Evolutionary conservation across 1,140 invertebrate genomes (phyloP).

Genomic region (Zaprionus taronus): DNA sequence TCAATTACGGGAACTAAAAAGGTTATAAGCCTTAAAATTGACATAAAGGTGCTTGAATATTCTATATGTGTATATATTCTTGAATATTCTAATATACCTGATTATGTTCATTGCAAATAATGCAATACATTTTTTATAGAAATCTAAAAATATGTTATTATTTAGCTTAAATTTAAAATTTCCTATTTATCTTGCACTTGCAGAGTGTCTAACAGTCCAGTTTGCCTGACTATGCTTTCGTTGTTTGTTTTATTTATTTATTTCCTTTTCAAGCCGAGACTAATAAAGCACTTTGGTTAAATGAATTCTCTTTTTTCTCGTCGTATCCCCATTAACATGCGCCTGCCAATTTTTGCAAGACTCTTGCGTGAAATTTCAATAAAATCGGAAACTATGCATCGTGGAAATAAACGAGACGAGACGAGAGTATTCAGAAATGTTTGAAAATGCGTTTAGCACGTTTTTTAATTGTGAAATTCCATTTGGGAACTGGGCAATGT

Average conservation of each 20-base stretch:
- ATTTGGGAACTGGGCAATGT: constrained; percentile 15
- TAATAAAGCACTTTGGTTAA: constrained; percentile 61
- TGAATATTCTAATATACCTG: no score
- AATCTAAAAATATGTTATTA: no score
- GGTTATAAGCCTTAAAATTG: no score
- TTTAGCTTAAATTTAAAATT: neutral
- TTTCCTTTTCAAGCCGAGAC: constrained; percentile 45
- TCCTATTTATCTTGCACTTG: neutral
- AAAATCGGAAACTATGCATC: constrained; percentile 13
- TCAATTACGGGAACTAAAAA: no score
- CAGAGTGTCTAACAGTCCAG: neutral
- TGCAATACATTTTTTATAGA: no score
- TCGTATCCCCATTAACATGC: constrained; percentile 54
- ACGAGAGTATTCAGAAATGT: constrained; percentile 4
- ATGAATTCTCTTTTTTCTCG: constrained; percentile 32
- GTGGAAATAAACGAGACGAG: neutral
- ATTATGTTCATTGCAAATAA: no score
- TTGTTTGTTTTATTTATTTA: constrained; percentile 15
- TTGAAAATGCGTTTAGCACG: constrained; percentile 20
- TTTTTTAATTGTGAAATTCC: constrained; percentile 29
- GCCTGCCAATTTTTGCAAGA: constrained; percentile 56
- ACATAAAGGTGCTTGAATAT: no score
- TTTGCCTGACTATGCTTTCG: neutral
- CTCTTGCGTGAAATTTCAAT: constrained; percentile 49
- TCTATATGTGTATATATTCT: no score